Base-by-base conservation (phyloP, 2,888 invertebrate genomes). In the Andrena trimmerana region DNA sequence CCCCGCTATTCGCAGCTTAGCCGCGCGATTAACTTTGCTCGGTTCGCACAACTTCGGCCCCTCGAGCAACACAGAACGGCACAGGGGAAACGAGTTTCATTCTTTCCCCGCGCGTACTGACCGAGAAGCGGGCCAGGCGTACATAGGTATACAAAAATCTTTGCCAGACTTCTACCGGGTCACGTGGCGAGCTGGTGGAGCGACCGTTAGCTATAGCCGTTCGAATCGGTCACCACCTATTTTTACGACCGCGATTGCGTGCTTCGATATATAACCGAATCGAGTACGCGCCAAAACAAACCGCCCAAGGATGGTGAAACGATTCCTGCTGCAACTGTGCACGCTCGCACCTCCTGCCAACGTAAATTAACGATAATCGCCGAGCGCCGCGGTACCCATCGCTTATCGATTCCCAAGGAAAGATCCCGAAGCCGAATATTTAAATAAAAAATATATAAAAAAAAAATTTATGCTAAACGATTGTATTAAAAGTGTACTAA, bases 201-300 rank as follows among this genome's bases (percentile, higher is more conserved):
- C 16, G 42, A 42, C 42, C 42, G 13, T 72, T 27, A n/a, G 24
- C n/a, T 27, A 27, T 66, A 50, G 52, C 59, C 24, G 24, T 36
- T 60, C 31, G 42, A 27, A n/a, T 42, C 16, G 24, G 31, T 57
- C 54, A 33, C 62, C 29, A 66, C 73, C 66, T 78, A 78, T 78
- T 78, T 73, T 78, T 36, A n/a, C 36, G 20, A 33, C 2, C 7
- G 6, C 16, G 68, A 36, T 36, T 52, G 36, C 68, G 8, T 16
- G 36, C 16, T 33, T 13, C 27, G 33, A 20, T 13, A 48, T 68
- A 33, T 27, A 2, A 36, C 60, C n/a, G 2, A 20, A 60, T 60
- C 52, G 36, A 16, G 5, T 10, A 2, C 20, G 31, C 27, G 62
- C 54, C 42, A 33, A 60, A 52, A 42, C 42, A 66, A 69, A 59